These are phyloP conservation scores for Conomelus anceps DNA, from an alignment of 2,888 invertebrate species.

Conservation along the genomic window DNA sequence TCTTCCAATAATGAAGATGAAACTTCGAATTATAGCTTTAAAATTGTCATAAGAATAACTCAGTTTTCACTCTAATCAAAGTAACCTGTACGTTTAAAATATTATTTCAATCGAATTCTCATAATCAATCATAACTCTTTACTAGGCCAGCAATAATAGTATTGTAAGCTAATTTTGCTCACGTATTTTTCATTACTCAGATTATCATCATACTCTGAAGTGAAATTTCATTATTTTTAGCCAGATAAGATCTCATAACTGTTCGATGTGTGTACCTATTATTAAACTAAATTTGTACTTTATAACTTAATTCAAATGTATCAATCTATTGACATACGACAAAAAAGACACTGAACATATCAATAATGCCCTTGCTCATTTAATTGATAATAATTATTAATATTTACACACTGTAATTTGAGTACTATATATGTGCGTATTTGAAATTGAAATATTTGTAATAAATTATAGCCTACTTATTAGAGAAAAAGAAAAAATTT, in stretches of 20 bases:
- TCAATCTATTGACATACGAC: background rate
- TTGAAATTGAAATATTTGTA: background rate
- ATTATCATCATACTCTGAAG: background rate
- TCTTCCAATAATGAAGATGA: too few relatives aligned
- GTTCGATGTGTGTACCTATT: background rate
- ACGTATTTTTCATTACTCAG: background rate
- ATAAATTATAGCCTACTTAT: background rate
- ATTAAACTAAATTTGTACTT: background rate
- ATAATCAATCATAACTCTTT: conserved; percentile 1
- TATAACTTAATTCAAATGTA: background rate
- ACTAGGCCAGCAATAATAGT: conserved; percentile 9
- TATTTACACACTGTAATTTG: background rate
- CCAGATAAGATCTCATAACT: background rate
- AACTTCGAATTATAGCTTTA: background rate
- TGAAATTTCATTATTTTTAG: background rate
- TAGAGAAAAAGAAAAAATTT: background rate
- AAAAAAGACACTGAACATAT: conserved; percentile 8
- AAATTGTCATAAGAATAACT: background rate
- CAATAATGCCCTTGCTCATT: conserved; percentile 8
- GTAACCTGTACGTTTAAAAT: background rate
- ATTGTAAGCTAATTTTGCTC: conserved; percentile 6
- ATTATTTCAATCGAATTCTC: background rate
- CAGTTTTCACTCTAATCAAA: background rate
- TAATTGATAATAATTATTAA: conserved; percentile 5
- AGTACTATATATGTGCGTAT: background rate